phyloP scores from a whole-genome alignment of 2,888 invertebrate genomes.

The Peribatodes rhomboidaria region DNA sequence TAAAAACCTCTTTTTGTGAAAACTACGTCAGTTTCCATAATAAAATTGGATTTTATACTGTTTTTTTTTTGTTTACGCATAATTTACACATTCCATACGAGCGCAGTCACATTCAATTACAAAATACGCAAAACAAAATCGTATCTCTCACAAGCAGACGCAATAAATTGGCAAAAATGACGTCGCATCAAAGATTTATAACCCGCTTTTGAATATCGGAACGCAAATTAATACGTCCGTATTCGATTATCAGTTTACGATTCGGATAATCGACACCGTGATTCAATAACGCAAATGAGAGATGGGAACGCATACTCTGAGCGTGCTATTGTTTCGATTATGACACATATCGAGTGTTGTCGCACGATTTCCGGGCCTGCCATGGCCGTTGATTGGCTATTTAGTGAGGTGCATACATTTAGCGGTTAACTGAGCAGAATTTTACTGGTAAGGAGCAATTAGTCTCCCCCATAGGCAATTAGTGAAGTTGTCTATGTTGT shows the following conservation, averaged over 20 bases:
- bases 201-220: conserved; percentile 66
- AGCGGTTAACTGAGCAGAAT: conserved; percentile 57
- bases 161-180: conserved; percentile 69
- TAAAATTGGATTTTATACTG: conserved; percentile 3
- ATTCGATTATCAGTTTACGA: conserved; percentile 69
- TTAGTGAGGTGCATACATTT: conserved; percentile 69
- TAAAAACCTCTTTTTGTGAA: no score
- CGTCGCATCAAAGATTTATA: conserved; percentile 70
- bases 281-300: conserved; percentile 72
- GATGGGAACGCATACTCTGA: conserved; percentile 63
- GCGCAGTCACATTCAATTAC: conserved; percentile 38
- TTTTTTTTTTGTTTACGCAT: conserved; percentile 15
- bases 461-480: conserved; percentile 44
- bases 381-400: conserved; percentile 63
- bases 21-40: no score
- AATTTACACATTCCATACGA: conserved; percentile 23
- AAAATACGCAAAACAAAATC: conserved; percentile 37
- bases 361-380: conserved; percentile 47
- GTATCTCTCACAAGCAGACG: conserved; percentile 52
- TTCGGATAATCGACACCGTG: conserved; percentile 65
- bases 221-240: conserved; percentile 67
- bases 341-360: conserved; percentile 54
- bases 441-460: conserved; percentile 44
- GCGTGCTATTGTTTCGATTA: conserved; percentile 54
- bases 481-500: conserved; percentile 28